Evolutionary conservation across 2,888 invertebrate species (phyloP).

Genomic region (Megastigmus dorsalis): DNA sequence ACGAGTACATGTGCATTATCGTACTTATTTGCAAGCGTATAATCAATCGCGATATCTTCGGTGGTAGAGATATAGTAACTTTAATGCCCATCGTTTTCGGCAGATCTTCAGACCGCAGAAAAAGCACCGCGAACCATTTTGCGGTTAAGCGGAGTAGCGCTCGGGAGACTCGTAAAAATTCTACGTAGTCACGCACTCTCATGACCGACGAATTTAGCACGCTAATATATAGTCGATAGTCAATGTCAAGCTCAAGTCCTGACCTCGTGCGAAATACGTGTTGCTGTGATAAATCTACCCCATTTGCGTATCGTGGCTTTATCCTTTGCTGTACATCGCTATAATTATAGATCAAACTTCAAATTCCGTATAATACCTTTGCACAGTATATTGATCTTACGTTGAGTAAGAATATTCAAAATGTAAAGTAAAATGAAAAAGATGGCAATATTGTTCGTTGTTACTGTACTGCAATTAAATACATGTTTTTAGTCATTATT

Average conservation of each 20-base stretch:
- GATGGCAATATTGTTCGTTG: too few relatives aligned
- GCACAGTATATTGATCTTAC: too few relatives aligned
- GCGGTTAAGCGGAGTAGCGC: constrained; percentile 34
- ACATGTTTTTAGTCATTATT: too few relatives aligned
- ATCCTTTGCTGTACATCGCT: too few relatives aligned
- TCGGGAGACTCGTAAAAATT: constrained; percentile 36
- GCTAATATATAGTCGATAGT: background rate
- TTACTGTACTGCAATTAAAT: too few relatives aligned
- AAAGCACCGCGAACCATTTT: constrained; percentile 14
- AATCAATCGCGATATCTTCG: background rate
- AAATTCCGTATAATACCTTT: too few relatives aligned
- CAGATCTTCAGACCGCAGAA: constrained; percentile 8
- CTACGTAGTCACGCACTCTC: constrained; percentile 31
- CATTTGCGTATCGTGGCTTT: too few relatives aligned
- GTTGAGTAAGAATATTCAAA: too few relatives aligned
- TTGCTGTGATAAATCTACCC: background rate
- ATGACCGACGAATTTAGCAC: constrained; percentile 28
- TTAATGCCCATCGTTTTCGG: background rate
- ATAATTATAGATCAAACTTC: too few relatives aligned
- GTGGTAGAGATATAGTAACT: background rate
- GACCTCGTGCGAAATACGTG: constrained; percentile 25
- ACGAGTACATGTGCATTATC: too few relatives aligned
- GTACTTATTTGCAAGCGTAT: background rate
- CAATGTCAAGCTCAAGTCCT: constrained; percentile 31
- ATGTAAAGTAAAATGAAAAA: too few relatives aligned